Conservation (phyloP, 2,113 vertebrate species). For the Junco hyemalis region DNA sequence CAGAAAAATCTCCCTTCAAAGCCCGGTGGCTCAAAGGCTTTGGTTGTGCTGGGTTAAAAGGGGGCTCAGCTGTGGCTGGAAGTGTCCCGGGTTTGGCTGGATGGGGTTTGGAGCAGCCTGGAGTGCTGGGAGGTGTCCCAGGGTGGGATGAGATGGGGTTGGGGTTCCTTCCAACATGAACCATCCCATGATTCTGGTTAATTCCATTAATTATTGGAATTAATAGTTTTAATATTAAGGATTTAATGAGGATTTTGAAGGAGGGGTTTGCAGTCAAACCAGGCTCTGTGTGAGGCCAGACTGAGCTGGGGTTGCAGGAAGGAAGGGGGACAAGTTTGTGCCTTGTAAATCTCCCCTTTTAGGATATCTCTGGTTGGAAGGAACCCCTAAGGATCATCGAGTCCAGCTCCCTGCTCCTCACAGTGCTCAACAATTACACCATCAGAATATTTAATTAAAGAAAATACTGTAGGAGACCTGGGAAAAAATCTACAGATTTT, state of each 20-base stretch:
- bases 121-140: rapidly evolving
- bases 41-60: background rate
- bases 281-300: background rate
- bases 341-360: background rate
- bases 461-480: no score
- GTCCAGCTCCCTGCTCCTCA: no score
- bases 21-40: background rate
- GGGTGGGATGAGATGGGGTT: background rate
- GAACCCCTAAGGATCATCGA: no score
- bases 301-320: background rate
- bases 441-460: no score
- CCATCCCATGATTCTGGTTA: rapidly evolving
- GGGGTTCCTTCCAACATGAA: rapidly evolving
- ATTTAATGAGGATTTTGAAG: background rate
- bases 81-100: rapidly evolving
- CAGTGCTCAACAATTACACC: no score
- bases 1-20: background rate
- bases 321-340: background rate
- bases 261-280: rapidly evolving
- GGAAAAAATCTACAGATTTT: no score
- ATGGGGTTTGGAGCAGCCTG: background rate
- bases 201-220: background rate
- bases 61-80: rapidly evolving
- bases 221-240: no score
- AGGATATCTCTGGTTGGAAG: no score